A percentile compares a stretch with the other conserved stretches of the same genome.
These are phyloP conservation scores for Anthopleura xanthogrammica DNA, from an alignment of 92 coral and sea anemone genomes.

Conservation along the genomic window DNA sequence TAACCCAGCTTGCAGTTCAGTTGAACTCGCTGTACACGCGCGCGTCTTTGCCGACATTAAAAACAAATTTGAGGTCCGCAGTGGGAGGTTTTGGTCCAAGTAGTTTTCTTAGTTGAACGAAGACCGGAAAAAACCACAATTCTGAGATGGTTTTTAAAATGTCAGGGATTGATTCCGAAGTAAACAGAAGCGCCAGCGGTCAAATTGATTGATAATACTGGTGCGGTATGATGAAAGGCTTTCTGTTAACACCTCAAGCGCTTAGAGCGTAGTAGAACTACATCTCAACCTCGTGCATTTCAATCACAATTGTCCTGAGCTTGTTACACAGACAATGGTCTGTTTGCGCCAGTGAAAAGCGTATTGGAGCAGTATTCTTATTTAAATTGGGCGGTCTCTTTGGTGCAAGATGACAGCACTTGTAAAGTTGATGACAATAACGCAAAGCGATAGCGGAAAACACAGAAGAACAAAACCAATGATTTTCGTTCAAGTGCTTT, in stretches of 20 bases:
- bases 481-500: conserved; percentile 93
- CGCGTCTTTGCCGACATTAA: conserved; percentile 68
- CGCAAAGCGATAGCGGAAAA: conserved; percentile 98
- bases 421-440: conserved; percentile 90
- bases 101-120: conserved; percentile 41
- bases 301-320: conserved; percentile 88
- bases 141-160: conserved; percentile 40
- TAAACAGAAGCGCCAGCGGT: conserved; percentile 69
- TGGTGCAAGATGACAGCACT: conserved; percentile 96
- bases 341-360: conserved; percentile 88
- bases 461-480: conserved; percentile 97
- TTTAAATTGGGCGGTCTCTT: conserved; percentile 99
- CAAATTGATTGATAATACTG: conserved; percentile 50
- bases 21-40: conserved; percentile 42
- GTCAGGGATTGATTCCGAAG: conserved; percentile 53
- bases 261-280: conserved; percentile 71
- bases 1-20: conserved; percentile 62
- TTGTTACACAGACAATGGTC: conserved; percentile 95
- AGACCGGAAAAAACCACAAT: conserved; percentile 63
- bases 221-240: conserved; percentile 95
- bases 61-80: conserved; percentile 60
- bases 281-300: conserved; percentile 91
- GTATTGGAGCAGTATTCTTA: conserved; percentile 92
- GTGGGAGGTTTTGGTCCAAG: conserved; percentile 51
- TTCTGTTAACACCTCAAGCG: conserved; percentile 85